Evolutionary conservation across 2,113 vertebrate species (phyloP).

Genomic region (Ceyx melanurus): DNA sequence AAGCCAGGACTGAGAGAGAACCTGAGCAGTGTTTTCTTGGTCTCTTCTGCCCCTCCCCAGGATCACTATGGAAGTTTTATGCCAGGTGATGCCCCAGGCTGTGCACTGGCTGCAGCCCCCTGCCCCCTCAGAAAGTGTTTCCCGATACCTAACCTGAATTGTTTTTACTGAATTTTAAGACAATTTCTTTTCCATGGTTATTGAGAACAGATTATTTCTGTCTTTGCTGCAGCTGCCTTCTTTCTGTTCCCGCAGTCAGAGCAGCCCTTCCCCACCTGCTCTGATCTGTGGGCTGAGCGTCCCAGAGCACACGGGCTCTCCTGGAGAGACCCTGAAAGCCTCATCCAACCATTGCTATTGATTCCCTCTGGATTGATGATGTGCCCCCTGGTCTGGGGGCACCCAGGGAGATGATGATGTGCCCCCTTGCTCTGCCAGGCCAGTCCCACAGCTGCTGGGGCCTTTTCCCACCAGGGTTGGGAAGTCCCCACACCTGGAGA

Average conservation of each 20-base stretch:
- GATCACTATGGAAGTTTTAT: too few relatives aligned
- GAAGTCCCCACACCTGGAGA: accelerated
- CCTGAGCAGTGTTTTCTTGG: accelerated
- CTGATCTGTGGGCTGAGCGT: background rate
- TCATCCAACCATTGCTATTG: background rate
- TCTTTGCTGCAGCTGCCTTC: background rate
- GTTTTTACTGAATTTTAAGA: background rate
- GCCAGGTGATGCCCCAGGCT: background rate
- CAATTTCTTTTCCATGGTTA: background rate
- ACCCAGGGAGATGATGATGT: too few relatives aligned
- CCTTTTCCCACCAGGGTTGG: accelerated
- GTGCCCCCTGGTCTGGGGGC: background rate
- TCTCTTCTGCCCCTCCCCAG: too few relatives aligned
- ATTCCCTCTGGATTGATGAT: background rate
- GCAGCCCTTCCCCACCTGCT: background rate
- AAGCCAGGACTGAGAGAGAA: background rate
- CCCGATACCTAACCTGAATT: background rate
- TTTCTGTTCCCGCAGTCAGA: background rate
- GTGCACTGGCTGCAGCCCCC: background rate
- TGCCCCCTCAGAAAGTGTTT: accelerated
- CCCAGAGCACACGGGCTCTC: background rate
- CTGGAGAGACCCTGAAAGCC: background rate
- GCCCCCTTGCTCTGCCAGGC: background rate
- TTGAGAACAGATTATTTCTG: background rate
- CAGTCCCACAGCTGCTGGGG: background rate